These are phyloP conservation scores for Dicrurus megarhynchus DNA, from an alignment of 2,113 vertebrate genomes.

Conservation along the genomic window DNA sequence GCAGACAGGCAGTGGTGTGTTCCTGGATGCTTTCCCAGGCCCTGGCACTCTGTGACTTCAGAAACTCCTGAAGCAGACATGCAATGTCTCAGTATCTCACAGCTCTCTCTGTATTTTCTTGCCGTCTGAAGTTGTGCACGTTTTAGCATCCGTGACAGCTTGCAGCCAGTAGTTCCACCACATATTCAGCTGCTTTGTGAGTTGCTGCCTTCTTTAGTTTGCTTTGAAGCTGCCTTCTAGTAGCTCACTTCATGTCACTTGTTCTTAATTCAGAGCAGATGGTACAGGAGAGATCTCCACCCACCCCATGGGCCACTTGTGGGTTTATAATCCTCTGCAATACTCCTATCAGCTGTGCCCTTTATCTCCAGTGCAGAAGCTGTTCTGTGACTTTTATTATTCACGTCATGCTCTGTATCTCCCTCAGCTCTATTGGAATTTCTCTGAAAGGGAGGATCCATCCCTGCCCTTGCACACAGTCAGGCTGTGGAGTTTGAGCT, in stretches of 20 bases:
- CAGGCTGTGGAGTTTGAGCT: neutral
- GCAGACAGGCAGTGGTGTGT: neutral
- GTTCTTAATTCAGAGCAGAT: neutral
- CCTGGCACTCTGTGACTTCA: neutral
- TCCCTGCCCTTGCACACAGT: neutral
- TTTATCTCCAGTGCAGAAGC: neutral
- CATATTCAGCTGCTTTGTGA: neutral
- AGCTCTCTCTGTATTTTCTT: neutral
- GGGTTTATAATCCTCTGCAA: neutral
- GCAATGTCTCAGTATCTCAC: accelerated
- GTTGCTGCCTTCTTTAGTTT: neutral
- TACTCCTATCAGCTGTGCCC: neutral
- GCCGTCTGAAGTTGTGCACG: accelerated
- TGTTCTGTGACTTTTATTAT: neutral
- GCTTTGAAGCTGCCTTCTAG: neutral
- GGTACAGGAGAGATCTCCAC: neutral
- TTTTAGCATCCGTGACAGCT: neutral
- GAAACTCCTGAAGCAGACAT: neutral
- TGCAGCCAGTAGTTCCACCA: neutral
- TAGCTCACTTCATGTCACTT: neutral
- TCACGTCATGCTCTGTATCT: neutral
- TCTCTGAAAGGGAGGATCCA: neutral
- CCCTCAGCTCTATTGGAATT: neutral
- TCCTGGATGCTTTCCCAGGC: neutral
- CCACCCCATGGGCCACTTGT: neutral